Base-by-base conservation (phyloP, 1,140 invertebrate species). In the Penaeus chinensis region DNA sequence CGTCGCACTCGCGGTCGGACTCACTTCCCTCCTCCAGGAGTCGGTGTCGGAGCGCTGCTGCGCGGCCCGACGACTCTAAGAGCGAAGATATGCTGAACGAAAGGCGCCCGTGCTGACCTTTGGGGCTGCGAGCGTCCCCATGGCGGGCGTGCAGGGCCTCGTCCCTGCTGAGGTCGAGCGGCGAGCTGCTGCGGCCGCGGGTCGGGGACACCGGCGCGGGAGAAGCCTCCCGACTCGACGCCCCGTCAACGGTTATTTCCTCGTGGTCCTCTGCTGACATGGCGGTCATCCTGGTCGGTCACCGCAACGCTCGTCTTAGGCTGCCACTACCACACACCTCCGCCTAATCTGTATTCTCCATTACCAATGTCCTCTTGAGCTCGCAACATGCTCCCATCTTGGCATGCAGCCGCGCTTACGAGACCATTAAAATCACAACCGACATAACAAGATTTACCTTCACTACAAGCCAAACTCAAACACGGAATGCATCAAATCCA, bases 11-110 rank as follows among this genome's bases (percentile, higher is more conserved):
- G 63, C 82, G 82, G 42, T 87, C 85, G 13, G 80, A 82, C 71
- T 87, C 85, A 54, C 85, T 87, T 11, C 78, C 84, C 84, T 83
- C 85, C 88, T 89, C 89, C 89, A 86, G 84, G n/a, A 87, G 84
- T 18, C 89, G 54, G 81, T 89, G 84, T 19, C 85, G 80, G 27
- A 89, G 74, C 47, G 82, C 89, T 24, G 84, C 82, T 24, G 85
- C 84, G 54, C 89, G 89, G 60, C 85, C 89, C 62, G 89, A 89
- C 32, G 89, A 87, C 22, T 87, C 85, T 76, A 89, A 54, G n/a
- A 90, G 89, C 37, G 89, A 90, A 27, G 89, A 90, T 24, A 90
- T 90, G 65, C 89, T 90, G 87, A 90, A 90, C 42, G 89, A 88
- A 27, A 90, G 78, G 16, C 88, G 74, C 18, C 83, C 88, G 61